phyloP scores from a whole-genome alignment of 2,113 vertebrate genomes.

The Myanophis thanlyinensis region DNA sequence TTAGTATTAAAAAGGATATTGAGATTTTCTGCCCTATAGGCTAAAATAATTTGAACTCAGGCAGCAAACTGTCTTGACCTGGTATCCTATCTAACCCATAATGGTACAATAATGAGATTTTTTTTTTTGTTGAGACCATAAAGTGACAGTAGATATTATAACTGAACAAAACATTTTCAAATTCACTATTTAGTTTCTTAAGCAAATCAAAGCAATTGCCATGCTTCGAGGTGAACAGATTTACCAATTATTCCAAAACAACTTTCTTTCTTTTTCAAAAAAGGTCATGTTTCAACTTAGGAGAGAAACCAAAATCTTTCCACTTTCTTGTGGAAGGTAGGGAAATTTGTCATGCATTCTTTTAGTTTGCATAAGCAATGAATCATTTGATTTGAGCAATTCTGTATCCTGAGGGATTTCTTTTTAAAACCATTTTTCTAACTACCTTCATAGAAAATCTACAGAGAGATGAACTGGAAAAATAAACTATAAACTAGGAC shows the following conservation, averaged over 20 bases:
- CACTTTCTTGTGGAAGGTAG: not conserved
- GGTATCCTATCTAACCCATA: not conserved
- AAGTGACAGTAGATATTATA: not conserved
- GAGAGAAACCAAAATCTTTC: not conserved
- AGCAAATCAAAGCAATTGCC: not conserved
- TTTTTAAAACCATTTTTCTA: conserved; percentile 25
- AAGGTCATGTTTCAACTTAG: not conserved
- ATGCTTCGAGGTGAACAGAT: not conserved
- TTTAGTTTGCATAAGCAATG: not conserved
- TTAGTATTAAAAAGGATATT: not conserved
- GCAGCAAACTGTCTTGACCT: not conserved
- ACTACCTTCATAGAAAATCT: conserved; percentile 34
- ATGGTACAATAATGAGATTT: not conserved
- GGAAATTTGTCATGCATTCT: conserved; percentile 8
- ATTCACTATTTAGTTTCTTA: not conserved
- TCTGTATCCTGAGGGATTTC: conserved; percentile 32
- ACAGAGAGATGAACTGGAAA: conserved; percentile 28
- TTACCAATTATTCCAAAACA: not conserved
- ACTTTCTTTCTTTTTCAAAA: not conserved
- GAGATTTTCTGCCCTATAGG: not conserved
- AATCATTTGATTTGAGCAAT: conserved; percentile 36
- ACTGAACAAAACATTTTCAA: not conserved
- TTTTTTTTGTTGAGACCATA: not conserved
- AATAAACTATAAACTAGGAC: conserved; percentile 34
- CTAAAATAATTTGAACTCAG: not conserved